Base-by-base conservation (phyloP, 2,113 vertebrate genomes). In the Caranx ignobilis region DNA sequence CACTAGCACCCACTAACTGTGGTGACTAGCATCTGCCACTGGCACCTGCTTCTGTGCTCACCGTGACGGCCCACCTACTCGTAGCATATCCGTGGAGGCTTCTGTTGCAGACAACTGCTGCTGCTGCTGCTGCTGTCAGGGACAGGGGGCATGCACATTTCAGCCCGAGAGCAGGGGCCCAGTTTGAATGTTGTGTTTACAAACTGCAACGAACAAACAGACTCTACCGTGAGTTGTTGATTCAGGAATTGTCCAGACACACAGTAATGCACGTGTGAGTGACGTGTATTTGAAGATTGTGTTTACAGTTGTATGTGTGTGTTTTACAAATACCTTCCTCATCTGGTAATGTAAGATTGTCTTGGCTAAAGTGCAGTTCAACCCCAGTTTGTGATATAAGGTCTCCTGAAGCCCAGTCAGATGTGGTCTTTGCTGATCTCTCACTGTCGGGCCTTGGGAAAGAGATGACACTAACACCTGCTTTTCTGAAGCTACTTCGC, bases 401-500 rank as follows among this genome's bases (percentile, higher is more conserved):
- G 2, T 41, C 39, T 9, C 15, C 26, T 35, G 39, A 59, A 56
- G 15, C 18, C 4, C 19, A 2, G 19, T 79, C 32, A 19, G 32
- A 43, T 34, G 10, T 39, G 5, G 60, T 26, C 13, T 34, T 48
- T n/a, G n/a, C 31, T 37, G 37, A 37, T 31, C 13, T 56, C 32
- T 56, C n/a, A 19, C 55, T 31, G 69, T 5, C 3, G 8, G 6
- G 19, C 3, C 13, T 47, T 0, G 5, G 45, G 35, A 70, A 7
- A 69, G 50, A 77, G 56, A 92, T 91, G 88, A 43, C 19, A 16
- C 54, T 19, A 10, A 41, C 60, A 55, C 4, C 2, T 41, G 26
- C 41, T 75, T 84, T 91, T 59, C 34, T 64, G 26, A 91, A 69
- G 37, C 66, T 72, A 11, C 16, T 82, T n/a, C 59, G 19, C n/a